phyloP scores from a whole-genome alignment of 2,113 vertebrate genomes.

The Mystacornis crossleyi region DNA sequence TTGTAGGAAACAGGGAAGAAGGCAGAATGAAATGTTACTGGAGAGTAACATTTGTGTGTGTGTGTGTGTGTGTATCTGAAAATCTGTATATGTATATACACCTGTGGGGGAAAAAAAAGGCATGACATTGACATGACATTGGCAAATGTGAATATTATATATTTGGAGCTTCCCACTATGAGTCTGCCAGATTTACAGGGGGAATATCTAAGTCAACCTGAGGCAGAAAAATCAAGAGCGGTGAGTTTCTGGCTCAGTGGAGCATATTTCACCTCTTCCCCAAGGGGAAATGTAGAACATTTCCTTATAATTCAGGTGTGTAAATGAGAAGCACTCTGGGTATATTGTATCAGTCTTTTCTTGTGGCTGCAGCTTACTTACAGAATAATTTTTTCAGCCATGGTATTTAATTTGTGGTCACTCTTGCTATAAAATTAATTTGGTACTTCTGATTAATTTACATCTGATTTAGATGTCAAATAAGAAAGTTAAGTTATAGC shows the following conservation, averaged over 20 bases:
- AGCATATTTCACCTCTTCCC: background rate
- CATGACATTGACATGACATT: background rate
- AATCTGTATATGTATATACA: accelerated
- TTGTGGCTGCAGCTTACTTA: background rate
- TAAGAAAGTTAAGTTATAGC: background rate
- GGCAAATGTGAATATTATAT: background rate
- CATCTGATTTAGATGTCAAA: background rate
- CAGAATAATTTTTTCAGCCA: background rate
- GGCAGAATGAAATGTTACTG: background rate
- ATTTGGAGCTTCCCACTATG: background rate
- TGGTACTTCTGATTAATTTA: background rate
- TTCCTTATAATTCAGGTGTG: constrained; percentile 39
- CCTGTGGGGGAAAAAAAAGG: background rate
- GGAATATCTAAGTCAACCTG: background rate
- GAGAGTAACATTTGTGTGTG: background rate
- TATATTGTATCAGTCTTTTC: background rate
- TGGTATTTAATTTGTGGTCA: background rate
- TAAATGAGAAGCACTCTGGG: background rate
- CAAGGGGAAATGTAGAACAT: constrained; percentile 34
- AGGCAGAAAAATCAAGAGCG: constrained; percentile 12
- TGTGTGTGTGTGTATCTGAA: background rate
- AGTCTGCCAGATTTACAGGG: background rate
- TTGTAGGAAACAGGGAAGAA: background rate
- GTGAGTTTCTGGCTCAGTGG: background rate
- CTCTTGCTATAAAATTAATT: background rate